phyloP scores from a whole-genome alignment of 2,888 invertebrate species.

The Dicyrtoma fusca region DNA sequence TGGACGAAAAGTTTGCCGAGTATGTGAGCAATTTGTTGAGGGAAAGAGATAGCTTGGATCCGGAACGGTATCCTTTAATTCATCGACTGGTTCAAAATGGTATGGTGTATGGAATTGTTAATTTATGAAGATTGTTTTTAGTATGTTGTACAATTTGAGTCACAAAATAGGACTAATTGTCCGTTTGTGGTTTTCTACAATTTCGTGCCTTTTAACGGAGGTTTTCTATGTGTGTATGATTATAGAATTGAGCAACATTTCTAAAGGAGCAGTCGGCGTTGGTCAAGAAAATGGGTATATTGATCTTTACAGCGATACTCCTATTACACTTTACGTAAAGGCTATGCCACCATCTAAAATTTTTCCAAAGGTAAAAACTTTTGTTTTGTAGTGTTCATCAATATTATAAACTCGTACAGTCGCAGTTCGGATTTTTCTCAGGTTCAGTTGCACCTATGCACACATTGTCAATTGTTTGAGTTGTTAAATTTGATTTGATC shows the following conservation, averaged over 20 bases:
- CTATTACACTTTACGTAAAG: constrained; percentile 44
- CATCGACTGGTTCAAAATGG: constrained; percentile 44
- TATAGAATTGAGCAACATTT: constrained; percentile 33
- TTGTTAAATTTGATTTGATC: too few species aligned
- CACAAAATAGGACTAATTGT: neutral
- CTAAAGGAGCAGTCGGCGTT: constrained; percentile 37
- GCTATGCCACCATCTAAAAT: constrained; percentile 47
- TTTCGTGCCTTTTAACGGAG: neutral
- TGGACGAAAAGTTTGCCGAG: constrained; percentile 69
- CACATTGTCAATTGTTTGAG: too few species aligned
- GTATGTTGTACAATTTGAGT: constrained; percentile 3
- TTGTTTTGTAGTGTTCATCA: neutral
- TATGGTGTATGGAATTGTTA: constrained; percentile 11
- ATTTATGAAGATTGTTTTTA: neutral
- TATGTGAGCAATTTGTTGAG: constrained; percentile 75
- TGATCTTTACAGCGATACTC: constrained; percentile 49
- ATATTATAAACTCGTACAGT: neutral
- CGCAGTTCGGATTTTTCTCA: too few species aligned
- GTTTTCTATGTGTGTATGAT: neutral
- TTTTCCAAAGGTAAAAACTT: constrained; percentile 43
- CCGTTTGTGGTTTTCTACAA: neutral
- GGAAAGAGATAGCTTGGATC: constrained; percentile 71
- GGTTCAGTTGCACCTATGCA: neutral
- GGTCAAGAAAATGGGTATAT: constrained; percentile 45
- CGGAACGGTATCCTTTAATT: constrained; percentile 59